Evolutionary conservation across 2,888 invertebrate species (phyloP), one percentile per base, ranked within the genome.

Genomic region (Acrobasis repandana): DNA sequence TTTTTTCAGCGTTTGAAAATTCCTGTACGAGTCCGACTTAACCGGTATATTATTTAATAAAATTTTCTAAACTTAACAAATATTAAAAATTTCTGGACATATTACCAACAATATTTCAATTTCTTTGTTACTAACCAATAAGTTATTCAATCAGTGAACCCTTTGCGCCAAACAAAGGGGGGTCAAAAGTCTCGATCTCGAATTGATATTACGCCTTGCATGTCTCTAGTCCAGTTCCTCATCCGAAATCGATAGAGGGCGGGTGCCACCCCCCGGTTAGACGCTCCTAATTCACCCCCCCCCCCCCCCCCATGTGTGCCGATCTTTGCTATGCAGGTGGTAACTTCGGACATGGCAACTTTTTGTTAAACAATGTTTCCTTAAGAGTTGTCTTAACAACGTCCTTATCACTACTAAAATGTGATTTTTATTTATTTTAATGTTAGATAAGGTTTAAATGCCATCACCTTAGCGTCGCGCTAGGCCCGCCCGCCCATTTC

Each of bases 171-270:
- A 54, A 54, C 54, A 85, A 84, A 85, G 85, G 85, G 82, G 83
- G 54, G 54, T 54, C 54, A 54, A 54, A 54, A 54, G 54, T 54
- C 54, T 54, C 54, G 54, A 85, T 83, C 86, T 79, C 80, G 83
- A 84, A 88, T 86, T 87, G 89, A 88, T 88, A 90, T 90, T 87
- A 89, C 89, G 88, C 86, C 79, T 85, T 82, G 86, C 89, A 89
- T 89, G 90, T 90, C 90, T 90, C 90, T 77, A 88, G 90, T 90
- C 90, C 89, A 81, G 88, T 88, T 90, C 82, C 91, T 92, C 91
- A 92, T 90, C 88, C 85, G 85, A 88, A 92, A 92, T 92, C 91
- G 90, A 91, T 92, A 91, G 80, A 79, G 74, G 73, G 83, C 79
- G 67, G 80, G 82, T 77, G 72, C 73, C 82, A 80, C 80, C 87